A percentile compares a stretch with the other conserved stretches of the same genome.
Conservation (phyloP, 1,140 invertebrate genomes). For the Pomacea maculata region DNA sequence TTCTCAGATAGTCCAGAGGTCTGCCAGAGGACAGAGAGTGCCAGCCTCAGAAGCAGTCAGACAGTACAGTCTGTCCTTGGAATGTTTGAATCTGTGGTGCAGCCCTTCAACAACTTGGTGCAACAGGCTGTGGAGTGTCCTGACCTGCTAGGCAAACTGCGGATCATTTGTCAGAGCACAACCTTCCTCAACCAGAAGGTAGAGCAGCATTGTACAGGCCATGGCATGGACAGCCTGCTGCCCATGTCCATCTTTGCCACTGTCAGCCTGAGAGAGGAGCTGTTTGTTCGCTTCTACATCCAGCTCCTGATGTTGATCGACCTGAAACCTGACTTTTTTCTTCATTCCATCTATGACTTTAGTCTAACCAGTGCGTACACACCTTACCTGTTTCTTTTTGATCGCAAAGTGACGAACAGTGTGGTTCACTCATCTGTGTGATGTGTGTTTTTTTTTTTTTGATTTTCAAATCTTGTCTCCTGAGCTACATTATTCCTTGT, state of each 20-base stretch:
- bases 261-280: slow-evolving; percentile 5
- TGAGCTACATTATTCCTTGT: too few relatives aligned
- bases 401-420: background rate
- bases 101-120: slow-evolving; percentile 11
- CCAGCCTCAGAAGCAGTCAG: background rate
- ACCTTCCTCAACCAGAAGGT: slow-evolving; percentile 15
- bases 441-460: too few relatives aligned
- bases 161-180: background rate
- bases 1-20: too few relatives aligned
- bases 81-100: slow-evolving; percentile 9
- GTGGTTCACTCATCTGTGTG: too few relatives aligned
- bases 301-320: slow-evolving; percentile 19
- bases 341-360: slow-evolving; percentile 26
- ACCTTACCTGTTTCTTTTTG: slow-evolving; percentile 14
- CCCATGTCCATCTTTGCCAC: slow-evolving; percentile 21
- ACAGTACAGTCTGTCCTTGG: slow-evolving; percentile 5
- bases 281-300: slow-evolving; percentile 10
- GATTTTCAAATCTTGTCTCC: too few relatives aligned
- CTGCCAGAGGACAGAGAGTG: too few relatives aligned
- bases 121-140: background rate
- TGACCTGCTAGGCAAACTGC: slow-evolving; percentile 7
- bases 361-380: slow-evolving; percentile 13
- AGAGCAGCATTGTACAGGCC: background rate
- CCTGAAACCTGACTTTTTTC: slow-evolving; percentile 6
- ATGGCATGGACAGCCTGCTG: slow-evolving; percentile 17